Base-by-base conservation (phyloP, 2,888 invertebrate species). In the Drosophila mimetica region DNA sequence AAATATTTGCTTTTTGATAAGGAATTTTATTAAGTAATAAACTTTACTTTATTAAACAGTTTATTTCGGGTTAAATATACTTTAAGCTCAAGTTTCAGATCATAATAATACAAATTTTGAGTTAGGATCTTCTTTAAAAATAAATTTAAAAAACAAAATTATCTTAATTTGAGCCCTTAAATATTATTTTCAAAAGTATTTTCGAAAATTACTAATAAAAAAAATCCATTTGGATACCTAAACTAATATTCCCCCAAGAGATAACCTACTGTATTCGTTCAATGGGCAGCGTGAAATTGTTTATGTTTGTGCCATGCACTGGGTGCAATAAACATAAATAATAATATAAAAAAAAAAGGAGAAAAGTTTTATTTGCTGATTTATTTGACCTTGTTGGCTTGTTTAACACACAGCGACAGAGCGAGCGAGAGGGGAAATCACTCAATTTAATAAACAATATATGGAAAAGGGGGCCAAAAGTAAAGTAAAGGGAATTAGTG, bases 351-450 rank as follows among this genome's bases (percentile, higher is more conserved):
- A 58, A 66, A 76, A 71, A 60, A 50, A 37, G 47, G 52, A 37
- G 47, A 61, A 51, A 58, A 36, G 53, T 22, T 60, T 71, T 57
- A 69, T 71, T 81, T 70, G 77, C 70, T 77, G 75, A 73, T 84
- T 82, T 84, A 81, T 83, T 65, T 52, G 80, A 86, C 84, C 84
- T 84, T 84, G 86, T 30, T 57, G 41, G 57, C 77, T 83, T 58
- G 79, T 84, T 65, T 86, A 86, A 67, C 67, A 53, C 13, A 41
- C 25, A 34, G 25, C 25, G 44, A 52, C 28, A 30, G 36, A 14
- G 18, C 13, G 32, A 37, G 8, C 14, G 8, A 16, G 44, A 7
- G 14, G 16, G 6, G 16, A 53, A 64, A 25, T n/a, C 30, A 63
- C 51, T 61, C 44, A 44, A 64, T 64, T 64, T 64, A 64, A 64